A percentile compares a stretch with the other conserved stretches of the same genome.
Conservation (phyloP, 1,140 invertebrate genomes). For the Chrysopa pallens region DNA sequence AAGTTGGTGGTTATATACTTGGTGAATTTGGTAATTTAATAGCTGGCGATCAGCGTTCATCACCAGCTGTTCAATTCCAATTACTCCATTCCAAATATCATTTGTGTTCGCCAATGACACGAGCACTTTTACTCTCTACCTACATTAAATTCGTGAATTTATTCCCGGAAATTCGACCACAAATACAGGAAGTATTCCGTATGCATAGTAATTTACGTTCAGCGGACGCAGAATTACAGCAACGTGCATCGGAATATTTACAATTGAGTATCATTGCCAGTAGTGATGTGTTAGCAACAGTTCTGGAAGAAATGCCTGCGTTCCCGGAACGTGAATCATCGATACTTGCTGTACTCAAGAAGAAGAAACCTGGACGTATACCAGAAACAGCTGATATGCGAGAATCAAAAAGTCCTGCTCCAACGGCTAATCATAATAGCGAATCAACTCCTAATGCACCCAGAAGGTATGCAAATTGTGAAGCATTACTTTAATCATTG, state of each 20-base stretch:
- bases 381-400: constrained; percentile 61
- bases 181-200: constrained; percentile 92
- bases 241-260: constrained; percentile 94
- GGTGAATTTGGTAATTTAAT: constrained; percentile 99
- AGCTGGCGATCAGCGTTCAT: constrained; percentile 93
- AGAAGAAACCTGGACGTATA: constrained; percentile 87
- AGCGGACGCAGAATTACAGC: constrained; percentile 96
- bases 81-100: constrained; percentile 97
- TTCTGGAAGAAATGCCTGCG: constrained; percentile 99
- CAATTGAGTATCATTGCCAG: constrained; percentile 92
- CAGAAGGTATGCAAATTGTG: constrained; percentile 12
- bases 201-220: constrained; percentile 93
- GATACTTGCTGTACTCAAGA: constrained; percentile 92
- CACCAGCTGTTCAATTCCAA: constrained; percentile 90
- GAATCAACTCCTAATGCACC: constrained; percentile 30
- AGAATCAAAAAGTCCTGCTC: constrained; percentile 61
- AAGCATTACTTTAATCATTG: too few species aligned
- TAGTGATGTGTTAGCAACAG: constrained; percentile 93
- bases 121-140: constrained; percentile 89
- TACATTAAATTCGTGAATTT: constrained; percentile 99
- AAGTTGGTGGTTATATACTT: constrained; percentile 98
- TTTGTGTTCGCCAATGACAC: constrained; percentile 89
- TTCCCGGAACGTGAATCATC: constrained; percentile 98
- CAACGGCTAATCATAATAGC: constrained; percentile 37
- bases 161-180: constrained; percentile 93